Evolutionary conservation across 2,113 vertebrate genomes (phyloP).

Genomic region (Notothenia rossii): DNA sequence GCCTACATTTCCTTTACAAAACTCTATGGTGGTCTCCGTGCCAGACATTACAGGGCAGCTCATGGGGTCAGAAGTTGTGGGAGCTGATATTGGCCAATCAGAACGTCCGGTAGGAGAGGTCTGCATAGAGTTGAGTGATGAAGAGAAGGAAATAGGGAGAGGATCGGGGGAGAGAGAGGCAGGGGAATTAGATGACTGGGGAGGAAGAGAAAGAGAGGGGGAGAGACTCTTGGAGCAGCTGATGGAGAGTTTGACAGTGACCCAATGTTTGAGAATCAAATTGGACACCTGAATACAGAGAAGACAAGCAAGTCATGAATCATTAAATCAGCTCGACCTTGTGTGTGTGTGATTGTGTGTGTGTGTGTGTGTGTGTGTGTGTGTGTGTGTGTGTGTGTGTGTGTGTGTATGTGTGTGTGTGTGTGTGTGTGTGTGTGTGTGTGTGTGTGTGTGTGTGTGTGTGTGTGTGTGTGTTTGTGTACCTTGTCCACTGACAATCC

Average conservation of each 20-base stretch:
- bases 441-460: conserved; percentile 6
- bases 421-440: conserved; percentile 17
- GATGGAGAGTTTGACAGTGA: conserved; percentile 86
- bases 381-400: conserved; percentile 20
- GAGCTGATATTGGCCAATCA: conserved; percentile 84
- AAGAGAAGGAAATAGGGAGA: conserved; percentile 40
- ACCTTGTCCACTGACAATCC: conserved; percentile 90
- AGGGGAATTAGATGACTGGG: no score
- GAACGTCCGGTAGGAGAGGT: conserved; percentile 57
- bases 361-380: conserved; percentile 13
- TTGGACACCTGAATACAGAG: conserved; percentile 86
- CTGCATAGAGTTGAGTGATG: conserved; percentile 25
- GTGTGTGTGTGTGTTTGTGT: conserved; percentile 19
- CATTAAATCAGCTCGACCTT: conserved; percentile 62
- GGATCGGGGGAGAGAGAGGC: background rate
- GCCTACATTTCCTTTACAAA: conserved; percentile 91
- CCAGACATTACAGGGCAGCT: conserved; percentile 91
- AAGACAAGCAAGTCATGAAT: conserved; percentile 54
- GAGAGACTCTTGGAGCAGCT: conserved; percentile 55
- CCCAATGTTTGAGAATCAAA: conserved; percentile 85
- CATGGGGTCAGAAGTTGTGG: conserved; percentile 84
- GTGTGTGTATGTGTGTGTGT: conserved; percentile 33
- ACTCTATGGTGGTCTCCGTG: conserved; percentile 91
- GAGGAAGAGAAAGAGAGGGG: conserved; percentile 25
- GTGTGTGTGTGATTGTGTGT: conserved; percentile 22